Evolutionary conservation across 2,888 invertebrate species (phyloP).

Genomic region (Papilio elwesi): DNA sequence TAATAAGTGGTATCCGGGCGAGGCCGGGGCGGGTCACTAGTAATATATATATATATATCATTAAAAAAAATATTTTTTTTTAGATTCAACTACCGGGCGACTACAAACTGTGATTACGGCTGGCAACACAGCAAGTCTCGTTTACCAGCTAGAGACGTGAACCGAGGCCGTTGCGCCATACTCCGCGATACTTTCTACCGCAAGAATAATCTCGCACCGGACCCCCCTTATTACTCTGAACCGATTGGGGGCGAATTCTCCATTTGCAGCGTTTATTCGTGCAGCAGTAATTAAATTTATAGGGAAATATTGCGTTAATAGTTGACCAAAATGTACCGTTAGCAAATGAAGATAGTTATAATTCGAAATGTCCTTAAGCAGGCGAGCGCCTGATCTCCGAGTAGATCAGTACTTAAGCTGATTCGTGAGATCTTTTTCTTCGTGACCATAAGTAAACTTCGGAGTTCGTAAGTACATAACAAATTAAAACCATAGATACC

Average conservation of each 20-base stretch:
- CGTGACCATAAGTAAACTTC: slow-evolving; percentile 16
- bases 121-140: slow-evolving; percentile 81
- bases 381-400: neutral
- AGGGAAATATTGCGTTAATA: no score
- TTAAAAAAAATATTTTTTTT: no score
- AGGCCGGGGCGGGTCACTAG: no score
- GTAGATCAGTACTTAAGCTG: no score
- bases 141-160: slow-evolving; percentile 63
- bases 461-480: slow-evolving; percentile 4
- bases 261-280: slow-evolving; percentile 74
- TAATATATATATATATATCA: no score
- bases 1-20: no score
- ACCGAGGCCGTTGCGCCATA: slow-evolving; percentile 79
- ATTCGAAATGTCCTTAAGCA: no score
- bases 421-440: slow-evolving; percentile 35
- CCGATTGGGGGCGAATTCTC: slow-evolving; percentile 72
- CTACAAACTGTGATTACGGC: slow-evolving; percentile 83
- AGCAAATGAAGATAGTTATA: no score
- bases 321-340: no score
- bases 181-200: slow-evolving; percentile 84
- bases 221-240: slow-evolving; percentile 81
- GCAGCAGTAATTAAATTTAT: slow-evolving; percentile 53
- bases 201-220: slow-evolving; percentile 80
- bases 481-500: slow-evolving; percentile 67
- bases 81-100: slow-evolving; percentile 80